Evolutionary conservation across 2,113 vertebrate species (phyloP).

Genomic region (Nycticorax nycticorax): DNA sequence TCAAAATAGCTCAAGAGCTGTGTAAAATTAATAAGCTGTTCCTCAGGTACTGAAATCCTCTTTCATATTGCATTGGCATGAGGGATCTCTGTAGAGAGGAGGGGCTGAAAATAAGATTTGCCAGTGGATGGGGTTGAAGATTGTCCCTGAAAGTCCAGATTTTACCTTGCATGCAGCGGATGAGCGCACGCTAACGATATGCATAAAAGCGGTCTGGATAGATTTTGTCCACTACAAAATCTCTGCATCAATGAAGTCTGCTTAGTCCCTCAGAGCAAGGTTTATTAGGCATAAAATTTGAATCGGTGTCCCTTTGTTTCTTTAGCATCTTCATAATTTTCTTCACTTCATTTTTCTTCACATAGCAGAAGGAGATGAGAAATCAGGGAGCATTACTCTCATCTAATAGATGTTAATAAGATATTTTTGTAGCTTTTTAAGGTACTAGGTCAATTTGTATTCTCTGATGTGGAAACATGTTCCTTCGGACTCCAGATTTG

Average conservation of each 20-base stretch:
- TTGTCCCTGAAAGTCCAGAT: not conserved
- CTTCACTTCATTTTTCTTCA: no score
- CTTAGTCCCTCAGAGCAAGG: not conserved
- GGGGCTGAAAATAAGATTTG: not conserved
- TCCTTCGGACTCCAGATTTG: not conserved
- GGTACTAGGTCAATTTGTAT: not conserved
- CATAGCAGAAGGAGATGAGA: not conserved
- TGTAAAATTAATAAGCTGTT: constrained; percentile 65
- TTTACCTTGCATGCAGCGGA: not conserved
- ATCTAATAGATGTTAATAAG: not conserved
- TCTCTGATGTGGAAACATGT: not conserved
- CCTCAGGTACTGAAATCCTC: constrained; percentile 4
- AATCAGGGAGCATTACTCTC: not conserved
- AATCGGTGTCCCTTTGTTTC: not conserved
- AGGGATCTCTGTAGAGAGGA: not conserved
- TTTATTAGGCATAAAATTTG: not conserved
- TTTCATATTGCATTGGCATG: not conserved
- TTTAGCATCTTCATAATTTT: not conserved
- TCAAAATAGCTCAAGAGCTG: constrained; percentile 60
- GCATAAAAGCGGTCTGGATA: not conserved
- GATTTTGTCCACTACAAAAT: not conserved
- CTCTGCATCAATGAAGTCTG: not conserved
- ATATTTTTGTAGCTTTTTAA: not conserved
- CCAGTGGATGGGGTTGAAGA: not conserved
- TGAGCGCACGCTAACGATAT: not conserved